phyloP scores from a whole-genome alignment of 2,113 vertebrate species.

The Polypterus senegalus region DNA sequence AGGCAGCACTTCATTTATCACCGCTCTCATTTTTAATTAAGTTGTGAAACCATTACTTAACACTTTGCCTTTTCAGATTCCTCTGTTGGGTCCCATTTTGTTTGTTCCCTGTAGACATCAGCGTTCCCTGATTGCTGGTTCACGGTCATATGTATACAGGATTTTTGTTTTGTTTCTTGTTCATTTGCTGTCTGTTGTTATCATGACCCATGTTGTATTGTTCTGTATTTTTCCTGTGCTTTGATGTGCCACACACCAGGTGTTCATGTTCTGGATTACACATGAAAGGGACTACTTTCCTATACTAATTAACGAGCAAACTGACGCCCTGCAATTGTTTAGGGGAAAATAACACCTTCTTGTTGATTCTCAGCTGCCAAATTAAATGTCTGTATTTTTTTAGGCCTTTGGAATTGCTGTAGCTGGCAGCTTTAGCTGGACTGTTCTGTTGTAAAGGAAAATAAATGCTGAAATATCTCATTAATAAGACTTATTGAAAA shows the following conservation, averaged over 20 bases:
- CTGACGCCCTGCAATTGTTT: slow-evolving; percentile 21
- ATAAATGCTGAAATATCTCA: neutral
- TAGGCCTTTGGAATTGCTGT: neutral
- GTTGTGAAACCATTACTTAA: slow-evolving; percentile 63
- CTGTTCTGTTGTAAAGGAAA: neutral
- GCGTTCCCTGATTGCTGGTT: slow-evolving; percentile 30
- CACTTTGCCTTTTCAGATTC: slow-evolving; percentile 37
- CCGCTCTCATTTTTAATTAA: slow-evolving; percentile 53
- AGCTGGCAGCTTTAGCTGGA: neutral
- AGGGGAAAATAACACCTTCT: slow-evolving; percentile 6
- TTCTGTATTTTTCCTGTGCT: slow-evolving; percentile 46
- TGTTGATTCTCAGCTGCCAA: slow-evolving; percentile 3
- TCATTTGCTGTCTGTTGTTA: slow-evolving; percentile 43
- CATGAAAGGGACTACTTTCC: slow-evolving; percentile 65
- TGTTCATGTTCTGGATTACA: slow-evolving; percentile 71
- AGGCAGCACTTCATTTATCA: slow-evolving; percentile 1
- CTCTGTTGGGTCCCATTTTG: slow-evolving; percentile 29
- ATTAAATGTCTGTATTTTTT: slow-evolving; percentile 6
- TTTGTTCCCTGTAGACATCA: slow-evolving; percentile 40
- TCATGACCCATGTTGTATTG: slow-evolving; percentile 56
- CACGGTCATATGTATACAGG: slow-evolving; percentile 57
- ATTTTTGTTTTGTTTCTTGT: slow-evolving; percentile 29
- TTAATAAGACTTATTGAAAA: too few species aligned
- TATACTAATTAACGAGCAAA: slow-evolving; percentile 71
- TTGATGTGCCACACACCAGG: slow-evolving; percentile 66